These are phyloP conservation scores for Cygnus olor DNA, from an alignment of 2,797 vertebrate species.

Conservation along the genomic window DNA sequence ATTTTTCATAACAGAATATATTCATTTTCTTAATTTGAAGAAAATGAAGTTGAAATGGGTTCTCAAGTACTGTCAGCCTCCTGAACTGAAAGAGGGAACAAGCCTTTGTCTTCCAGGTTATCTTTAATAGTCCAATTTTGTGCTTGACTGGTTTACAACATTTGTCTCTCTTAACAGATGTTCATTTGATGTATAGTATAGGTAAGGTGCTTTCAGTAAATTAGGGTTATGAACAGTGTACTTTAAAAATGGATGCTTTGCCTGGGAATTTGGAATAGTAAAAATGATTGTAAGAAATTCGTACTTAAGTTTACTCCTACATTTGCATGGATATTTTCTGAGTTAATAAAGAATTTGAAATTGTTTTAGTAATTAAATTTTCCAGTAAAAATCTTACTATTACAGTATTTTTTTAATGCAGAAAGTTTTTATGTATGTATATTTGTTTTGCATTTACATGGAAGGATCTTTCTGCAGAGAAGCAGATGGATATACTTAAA, in stretches of 20 bases:
- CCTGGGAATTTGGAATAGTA: background rate
- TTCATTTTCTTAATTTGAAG: background rate
- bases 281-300: background rate
- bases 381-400: background rate
- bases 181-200: background rate
- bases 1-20: background rate
- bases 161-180: background rate
- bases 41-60: background rate
- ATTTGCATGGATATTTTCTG: background rate
- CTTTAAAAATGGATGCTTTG: background rate
- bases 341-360: background rate
- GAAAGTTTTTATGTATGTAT: background rate
- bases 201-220: background rate
- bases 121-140: conserved; percentile 25
- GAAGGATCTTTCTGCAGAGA: background rate
- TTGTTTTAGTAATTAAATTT: background rate
- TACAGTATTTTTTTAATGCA: background rate
- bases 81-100: background rate
- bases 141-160: background rate
- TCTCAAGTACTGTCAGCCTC: background rate
- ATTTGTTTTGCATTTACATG: background rate
- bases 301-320: background rate
- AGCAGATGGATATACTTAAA: background rate
- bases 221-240: background rate
- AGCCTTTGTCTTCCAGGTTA: background rate